Percentiles rank a stretch among this genome's conserved stretches.
These are phyloP conservation scores for Phocoena sinus DNA, from an alignment of 2,113 vertebrate species.

Conservation along the genomic window DNA sequence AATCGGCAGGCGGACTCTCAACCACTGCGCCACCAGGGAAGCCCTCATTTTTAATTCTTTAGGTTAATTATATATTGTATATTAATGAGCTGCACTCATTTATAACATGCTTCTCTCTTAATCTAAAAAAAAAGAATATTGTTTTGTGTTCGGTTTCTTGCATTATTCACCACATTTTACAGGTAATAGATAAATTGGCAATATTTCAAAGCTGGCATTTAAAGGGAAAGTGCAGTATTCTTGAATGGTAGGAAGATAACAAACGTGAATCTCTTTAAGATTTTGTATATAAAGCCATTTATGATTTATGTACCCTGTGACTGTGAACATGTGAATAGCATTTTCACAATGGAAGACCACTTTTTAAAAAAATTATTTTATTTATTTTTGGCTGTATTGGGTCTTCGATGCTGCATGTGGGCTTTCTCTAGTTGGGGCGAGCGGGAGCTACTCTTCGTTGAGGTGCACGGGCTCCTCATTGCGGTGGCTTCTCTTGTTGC, in stretches of 20 bases:
- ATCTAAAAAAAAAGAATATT: background rate
- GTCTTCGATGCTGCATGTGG: no score
- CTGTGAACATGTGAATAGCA: background rate
- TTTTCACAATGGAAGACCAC: background rate
- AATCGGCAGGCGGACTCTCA: no score
- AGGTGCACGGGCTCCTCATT: no score
- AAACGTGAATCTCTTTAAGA: background rate
- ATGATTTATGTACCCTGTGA: background rate
- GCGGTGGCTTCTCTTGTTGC: no score
- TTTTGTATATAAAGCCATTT: background rate
- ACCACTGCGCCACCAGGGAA: no score
- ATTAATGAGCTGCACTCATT: background rate
- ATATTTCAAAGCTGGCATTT: background rate
- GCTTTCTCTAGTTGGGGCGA: no score
- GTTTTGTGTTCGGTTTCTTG: background rate
- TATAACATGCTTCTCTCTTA: background rate
- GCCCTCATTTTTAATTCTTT: background rate
- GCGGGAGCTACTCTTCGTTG: no score
- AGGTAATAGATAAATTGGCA: background rate
- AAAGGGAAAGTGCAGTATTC: background rate
- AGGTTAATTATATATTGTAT: background rate
- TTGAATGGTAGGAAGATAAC: background rate
- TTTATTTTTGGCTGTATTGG: no score
- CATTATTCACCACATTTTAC: background rate
- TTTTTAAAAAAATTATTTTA: background rate